These are phyloP conservation scores for Coluber constrictor DNA, from an alignment of 2,797 vertebrate genomes.

Conservation along the genomic window DNA sequence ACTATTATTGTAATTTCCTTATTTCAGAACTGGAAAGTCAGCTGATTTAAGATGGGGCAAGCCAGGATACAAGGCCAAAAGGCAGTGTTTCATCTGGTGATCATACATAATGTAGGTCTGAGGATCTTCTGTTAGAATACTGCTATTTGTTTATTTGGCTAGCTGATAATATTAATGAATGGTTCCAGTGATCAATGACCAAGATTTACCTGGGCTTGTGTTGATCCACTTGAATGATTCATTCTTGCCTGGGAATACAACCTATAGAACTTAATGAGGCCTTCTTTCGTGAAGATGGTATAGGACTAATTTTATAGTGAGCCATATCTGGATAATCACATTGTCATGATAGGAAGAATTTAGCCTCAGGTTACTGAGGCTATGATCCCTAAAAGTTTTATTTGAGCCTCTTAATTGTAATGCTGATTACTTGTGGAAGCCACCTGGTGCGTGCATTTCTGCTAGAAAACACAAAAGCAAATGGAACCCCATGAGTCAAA, in stretches of 20 bases:
- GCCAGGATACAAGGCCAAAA: background rate
- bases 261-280: no score
- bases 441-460: conserved; percentile 16
- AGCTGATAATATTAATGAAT: background rate
- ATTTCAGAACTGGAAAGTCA: background rate
- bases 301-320: background rate
- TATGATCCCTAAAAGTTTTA: conserved; percentile 10
- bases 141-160: background rate
- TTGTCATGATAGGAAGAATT: background rate
- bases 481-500: background rate
- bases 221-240: background rate
- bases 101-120: background rate
- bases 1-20: background rate
- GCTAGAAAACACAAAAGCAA: background rate
- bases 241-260: background rate
- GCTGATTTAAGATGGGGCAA: background rate
- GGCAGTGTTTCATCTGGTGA: background rate
- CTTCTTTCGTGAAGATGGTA: background rate
- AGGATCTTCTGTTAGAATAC: background rate
- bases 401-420: conserved; percentile 16
- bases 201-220: background rate
- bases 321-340: background rate
- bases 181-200: background rate
- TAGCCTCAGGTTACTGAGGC: background rate
- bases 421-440: conserved; percentile 8